phyloP scores from a whole-genome alignment of 64 coral and sea anemone species.

The Cladopsammia gracilis region DNA sequence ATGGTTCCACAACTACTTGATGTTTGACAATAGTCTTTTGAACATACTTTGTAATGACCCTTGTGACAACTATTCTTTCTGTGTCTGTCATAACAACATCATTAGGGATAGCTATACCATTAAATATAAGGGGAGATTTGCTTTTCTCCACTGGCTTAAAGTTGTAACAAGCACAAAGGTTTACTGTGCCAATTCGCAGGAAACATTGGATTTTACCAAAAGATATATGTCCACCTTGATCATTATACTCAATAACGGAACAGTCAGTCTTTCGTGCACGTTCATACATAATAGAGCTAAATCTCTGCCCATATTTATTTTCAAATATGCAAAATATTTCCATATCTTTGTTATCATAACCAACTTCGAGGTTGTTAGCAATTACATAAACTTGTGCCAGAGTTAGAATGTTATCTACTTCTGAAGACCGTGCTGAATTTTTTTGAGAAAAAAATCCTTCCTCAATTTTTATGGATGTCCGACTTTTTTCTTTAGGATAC shows the following conservation, averaged over 20 bases:
- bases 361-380: constrained; percentile 22
- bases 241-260: constrained; percentile 58
- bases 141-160: constrained; percentile 13
- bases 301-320: constrained; percentile 50
- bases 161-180: constrained; percentile 43
- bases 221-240: constrained; percentile 40
- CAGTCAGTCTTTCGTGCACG: constrained; percentile 50
- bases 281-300: constrained; percentile 34
- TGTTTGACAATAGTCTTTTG: constrained; percentile 40
- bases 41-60: constrained; percentile 5
- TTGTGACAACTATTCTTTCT: constrained; percentile 38
- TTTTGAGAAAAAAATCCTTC: constrained; percentile 10
- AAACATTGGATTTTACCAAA: constrained; percentile 59
- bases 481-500: constrained; percentile 32
- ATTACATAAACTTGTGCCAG: constrained; percentile 10
- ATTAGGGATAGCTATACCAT: constrained; percentile 4
- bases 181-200: constrained; percentile 19
- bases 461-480: constrained; percentile 8
- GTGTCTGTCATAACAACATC: constrained; percentile 32
- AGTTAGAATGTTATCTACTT: constrained; percentile 22
- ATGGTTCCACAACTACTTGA: constrained; percentile 38
- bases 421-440: constrained; percentile 20
- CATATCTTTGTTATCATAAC: constrained; percentile 19
- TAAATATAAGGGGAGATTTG: constrained; percentile 9
- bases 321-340: constrained; percentile 36